phyloP scores from a whole-genome alignment of 2,888 invertebrate species.

The Morpho achilles region DNA sequence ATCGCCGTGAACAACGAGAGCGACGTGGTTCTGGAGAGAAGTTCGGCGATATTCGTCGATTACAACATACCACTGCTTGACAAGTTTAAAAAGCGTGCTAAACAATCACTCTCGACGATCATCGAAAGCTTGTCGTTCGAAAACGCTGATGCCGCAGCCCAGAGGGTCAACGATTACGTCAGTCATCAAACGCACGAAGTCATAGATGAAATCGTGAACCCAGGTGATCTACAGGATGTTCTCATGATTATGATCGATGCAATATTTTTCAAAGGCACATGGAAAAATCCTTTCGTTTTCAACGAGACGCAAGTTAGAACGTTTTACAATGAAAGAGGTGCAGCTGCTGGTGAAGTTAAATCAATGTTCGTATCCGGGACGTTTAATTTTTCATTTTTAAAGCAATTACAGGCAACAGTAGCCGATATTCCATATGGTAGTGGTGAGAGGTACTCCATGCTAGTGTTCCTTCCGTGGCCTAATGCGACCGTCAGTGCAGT shows the following conservation, averaged over 20 bases:
- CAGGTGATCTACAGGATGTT: slow-evolving; percentile 46
- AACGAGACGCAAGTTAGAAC: slow-evolving; percentile 44
- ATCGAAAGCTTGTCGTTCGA: slow-evolving; percentile 42
- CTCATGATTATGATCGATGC: slow-evolving; percentile 52
- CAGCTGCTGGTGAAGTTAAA: slow-evolving; percentile 52
- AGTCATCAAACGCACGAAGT: slow-evolving; percentile 47
- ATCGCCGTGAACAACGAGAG: slow-evolving; percentile 28
- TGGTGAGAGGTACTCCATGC: slow-evolving; percentile 77
- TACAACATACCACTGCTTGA: slow-evolving; percentile 36
- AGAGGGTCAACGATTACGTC: slow-evolving; percentile 51
- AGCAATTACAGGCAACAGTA: slow-evolving; percentile 43
- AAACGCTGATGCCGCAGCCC: slow-evolving; percentile 39
- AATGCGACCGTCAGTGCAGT: slow-evolving; percentile 60
- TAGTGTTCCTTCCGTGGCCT: slow-evolving; percentile 78
- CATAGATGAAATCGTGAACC: slow-evolving; percentile 51
- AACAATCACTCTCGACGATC: slow-evolving; percentile 38
- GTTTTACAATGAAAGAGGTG: slow-evolving; percentile 49
- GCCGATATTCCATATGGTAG: slow-evolving; percentile 59
- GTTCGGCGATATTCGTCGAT: slow-evolving; percentile 51
- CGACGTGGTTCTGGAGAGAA: slow-evolving; percentile 44
- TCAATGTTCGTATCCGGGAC: slow-evolving; percentile 44
- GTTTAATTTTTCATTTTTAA: slow-evolving; percentile 39
- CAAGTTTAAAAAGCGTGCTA: slow-evolving; percentile 37
- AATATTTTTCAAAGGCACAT: slow-evolving; percentile 58
- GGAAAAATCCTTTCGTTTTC: slow-evolving; percentile 46